Conservation (phyloP, 2,113 vertebrate species). For the Notothenia coriiceps region DNA sequence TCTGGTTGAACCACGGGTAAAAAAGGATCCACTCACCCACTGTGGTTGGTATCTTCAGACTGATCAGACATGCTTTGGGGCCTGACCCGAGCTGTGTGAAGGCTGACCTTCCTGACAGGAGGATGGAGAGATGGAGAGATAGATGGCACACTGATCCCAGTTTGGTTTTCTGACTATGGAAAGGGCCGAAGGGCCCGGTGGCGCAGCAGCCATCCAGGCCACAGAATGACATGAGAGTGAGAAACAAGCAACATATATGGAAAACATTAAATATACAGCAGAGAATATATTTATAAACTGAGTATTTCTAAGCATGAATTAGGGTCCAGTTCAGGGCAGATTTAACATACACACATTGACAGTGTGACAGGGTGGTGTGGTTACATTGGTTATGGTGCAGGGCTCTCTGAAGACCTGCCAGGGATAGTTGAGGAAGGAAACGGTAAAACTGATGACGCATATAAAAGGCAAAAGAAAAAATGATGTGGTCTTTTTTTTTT, state of each 20-base stretch:
- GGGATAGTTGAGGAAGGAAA: conserved; percentile 2
- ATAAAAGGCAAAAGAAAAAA: background rate
- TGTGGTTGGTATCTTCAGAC: conserved; percentile 57
- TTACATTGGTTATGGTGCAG: conserved; percentile 35
- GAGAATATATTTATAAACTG: conserved; percentile 52
- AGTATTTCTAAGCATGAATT: conserved; percentile 54
- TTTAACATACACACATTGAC: conserved; percentile 50
- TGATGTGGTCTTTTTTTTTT: background rate
- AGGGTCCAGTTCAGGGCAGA: conserved; percentile 28
- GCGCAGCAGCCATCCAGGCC: conserved; percentile 59
- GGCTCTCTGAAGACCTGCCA: conserved; percentile 39
- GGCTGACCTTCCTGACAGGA: conserved; percentile 48
- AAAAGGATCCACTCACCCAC: conserved; percentile 53
- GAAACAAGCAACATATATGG: conserved; percentile 44
- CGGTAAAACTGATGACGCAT: background rate
- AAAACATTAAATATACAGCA: conserved; percentile 29
- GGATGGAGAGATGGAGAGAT: conserved; percentile 48
- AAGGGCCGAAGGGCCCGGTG: conserved; percentile 50
- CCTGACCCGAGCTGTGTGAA: conserved; percentile 65
- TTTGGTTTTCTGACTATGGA: conserved; percentile 64
- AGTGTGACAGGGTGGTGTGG: conserved; percentile 46
- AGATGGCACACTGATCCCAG: conserved; percentile 64
- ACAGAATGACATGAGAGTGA: conserved; percentile 53
- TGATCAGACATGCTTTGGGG: conserved; percentile 71
- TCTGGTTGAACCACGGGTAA: conserved; percentile 61